Percentiles rank a stretch among this genome's conserved stretches.
These are phyloP conservation scores for Lophotis ruficrista DNA, from an alignment of 2,113 vertebrate genomes.

Conservation along the genomic window DNA sequence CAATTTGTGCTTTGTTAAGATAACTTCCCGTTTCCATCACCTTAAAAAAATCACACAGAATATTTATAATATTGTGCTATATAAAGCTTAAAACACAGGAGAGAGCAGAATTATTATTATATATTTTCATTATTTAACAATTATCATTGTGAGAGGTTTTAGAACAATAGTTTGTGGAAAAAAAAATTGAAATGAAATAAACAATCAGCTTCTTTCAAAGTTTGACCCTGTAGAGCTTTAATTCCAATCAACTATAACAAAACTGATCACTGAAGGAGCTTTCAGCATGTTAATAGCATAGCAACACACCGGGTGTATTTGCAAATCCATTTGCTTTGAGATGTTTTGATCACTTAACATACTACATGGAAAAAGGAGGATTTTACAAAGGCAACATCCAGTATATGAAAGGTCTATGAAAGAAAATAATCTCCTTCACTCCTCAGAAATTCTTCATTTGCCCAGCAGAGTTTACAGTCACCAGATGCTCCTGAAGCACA, in stretches of 20 bases:
- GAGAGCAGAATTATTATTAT: neutral
- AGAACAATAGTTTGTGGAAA: neutral
- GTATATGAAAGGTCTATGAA: neutral
- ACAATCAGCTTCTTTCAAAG: neutral
- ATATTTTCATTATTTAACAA: constrained; percentile 1
- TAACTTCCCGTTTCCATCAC: constrained; percentile 12
- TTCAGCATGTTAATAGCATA: constrained; percentile 14
- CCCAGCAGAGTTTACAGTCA: neutral
- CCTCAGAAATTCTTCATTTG: neutral
- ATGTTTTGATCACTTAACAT: constrained; percentile 10
- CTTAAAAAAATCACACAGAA: neutral
- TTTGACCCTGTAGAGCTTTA: neutral
- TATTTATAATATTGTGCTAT: constrained; percentile 22
- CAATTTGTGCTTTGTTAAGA: neutral
- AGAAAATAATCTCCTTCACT: neutral
- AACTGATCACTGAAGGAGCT: neutral
- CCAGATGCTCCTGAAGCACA: neutral
- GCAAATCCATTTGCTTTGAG: neutral
- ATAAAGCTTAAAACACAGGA: neutral
- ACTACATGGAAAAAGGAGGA: neutral
- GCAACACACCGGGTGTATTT: neutral
- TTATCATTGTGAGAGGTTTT: neutral
- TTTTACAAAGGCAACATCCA: neutral
- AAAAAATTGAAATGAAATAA: neutral
- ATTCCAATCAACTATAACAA: constrained; percentile 2